Evolutionary conservation across 2,888 invertebrate species (phyloP).

Genomic region (Zhengitettix transpicula): DNA sequence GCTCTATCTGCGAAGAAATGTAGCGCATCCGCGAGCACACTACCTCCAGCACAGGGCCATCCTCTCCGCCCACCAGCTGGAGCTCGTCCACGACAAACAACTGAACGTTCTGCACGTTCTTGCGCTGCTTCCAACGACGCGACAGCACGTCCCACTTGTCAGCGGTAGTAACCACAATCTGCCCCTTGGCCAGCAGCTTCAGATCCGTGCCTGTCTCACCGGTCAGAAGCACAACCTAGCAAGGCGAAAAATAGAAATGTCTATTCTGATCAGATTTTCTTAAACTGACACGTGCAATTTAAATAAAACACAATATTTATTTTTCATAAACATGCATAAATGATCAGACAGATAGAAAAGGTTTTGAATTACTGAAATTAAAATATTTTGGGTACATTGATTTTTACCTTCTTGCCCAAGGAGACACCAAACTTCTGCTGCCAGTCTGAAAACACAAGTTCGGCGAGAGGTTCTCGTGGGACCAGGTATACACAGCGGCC

Average conservation of each 20-base stretch:
- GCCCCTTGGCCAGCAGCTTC: slow-evolving; percentile 50
- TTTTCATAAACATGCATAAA: no score
- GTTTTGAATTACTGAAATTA: no score
- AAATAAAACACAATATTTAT: no score
- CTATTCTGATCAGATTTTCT: no score
- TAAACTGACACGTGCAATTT: no score
- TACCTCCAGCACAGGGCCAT: slow-evolving; percentile 85
- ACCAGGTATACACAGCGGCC: slow-evolving; percentile 87
- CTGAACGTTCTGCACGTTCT: slow-evolving; percentile 93
- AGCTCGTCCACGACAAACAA: slow-evolving; percentile 94
- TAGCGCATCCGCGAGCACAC: slow-evolving; percentile 84
- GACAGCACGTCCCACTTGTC: slow-evolving; percentile 99
- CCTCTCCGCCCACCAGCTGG: slow-evolving; percentile 76
- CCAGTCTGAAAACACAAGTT: slow-evolving; percentile 83
- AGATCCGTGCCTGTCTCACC: slow-evolving; percentile 97
- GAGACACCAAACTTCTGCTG: slow-evolving; percentile 66
- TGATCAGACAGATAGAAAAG: no score
- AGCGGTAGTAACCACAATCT: slow-evolving; percentile 85
- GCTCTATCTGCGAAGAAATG: slow-evolving; percentile 85
- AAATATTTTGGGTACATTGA: neutral
- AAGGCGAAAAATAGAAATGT: no score
- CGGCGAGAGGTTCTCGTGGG: slow-evolving; percentile 81
- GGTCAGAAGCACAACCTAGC: slow-evolving; percentile 65
- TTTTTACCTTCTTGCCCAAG: slow-evolving; percentile 48
- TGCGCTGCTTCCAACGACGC: slow-evolving; percentile 95